Evolutionary conservation across 1,140 invertebrate genomes (phyloP), one percentile per base, ranked within the genome.

Genomic region (Heterodera carotae): DNA sequence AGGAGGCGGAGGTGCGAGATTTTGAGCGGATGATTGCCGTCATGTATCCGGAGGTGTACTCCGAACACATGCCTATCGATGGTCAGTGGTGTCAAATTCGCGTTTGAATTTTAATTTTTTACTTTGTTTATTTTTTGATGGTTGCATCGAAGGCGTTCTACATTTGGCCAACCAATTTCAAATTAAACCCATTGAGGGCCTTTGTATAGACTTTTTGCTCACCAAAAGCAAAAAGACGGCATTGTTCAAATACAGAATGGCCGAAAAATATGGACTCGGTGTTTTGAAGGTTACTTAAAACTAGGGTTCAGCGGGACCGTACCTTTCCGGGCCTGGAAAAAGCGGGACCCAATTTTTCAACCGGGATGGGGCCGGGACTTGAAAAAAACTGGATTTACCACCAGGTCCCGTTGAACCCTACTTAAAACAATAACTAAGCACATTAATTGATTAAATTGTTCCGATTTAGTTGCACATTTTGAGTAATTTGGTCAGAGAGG

Each of bases 241-340:
- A 22, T 31, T 62, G 60, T 62, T 62, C 18, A 62, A 62, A 31
- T 18, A 25, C 60, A 8, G 60, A 22, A 8, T 62, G 60, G 7
- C 60, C 60, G 60, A 25, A 25, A 62, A 62, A 18, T 62, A 62
- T 31, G 60, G 60, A 25, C 22, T 15, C 60, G n/a, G 1, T 25
- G 60, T 62, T 25, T 31, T 62, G 60, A 62, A 62, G 60, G 60
- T 62, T 31, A 25, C 8, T 31, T 62, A 25, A 25, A 62, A 62
- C 5, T n/a, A n/a, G n/a, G n/a, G n/a, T n/a, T n/a, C n/a, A n/a
- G n/a, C n/a, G n/a, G n/a, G n/a, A n/a, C n/a, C n/a, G n/a, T n/a
- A n/a, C n/a, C n/a, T n/a, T n/a, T n/a, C n/a, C n/a, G n/a, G n/a
- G n/a, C n/a, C n/a, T n/a, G n/a, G n/a, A n/a, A n/a, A n/a, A n/a